phyloP scores from a whole-genome alignment of 2,888 invertebrate genomes.

The Crioceris asparagi region DNA sequence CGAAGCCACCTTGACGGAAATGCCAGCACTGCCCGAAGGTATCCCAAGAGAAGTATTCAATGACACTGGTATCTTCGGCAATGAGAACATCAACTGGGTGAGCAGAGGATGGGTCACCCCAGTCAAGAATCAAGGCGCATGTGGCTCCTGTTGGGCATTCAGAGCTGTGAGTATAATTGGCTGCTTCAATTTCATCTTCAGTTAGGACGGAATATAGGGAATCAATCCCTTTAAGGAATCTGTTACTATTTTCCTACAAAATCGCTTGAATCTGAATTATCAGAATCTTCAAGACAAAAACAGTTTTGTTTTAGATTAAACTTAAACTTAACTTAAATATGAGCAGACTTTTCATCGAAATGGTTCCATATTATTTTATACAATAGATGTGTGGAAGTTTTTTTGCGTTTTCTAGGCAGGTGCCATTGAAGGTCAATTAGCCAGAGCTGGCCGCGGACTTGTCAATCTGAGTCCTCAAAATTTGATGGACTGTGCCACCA shows the following conservation, averaged over 20 bases:
- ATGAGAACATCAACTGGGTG: conserved; percentile 5
- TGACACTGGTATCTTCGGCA: not conserved
- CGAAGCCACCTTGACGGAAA: no score
- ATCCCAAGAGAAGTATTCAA: not conserved
- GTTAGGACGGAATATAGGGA: not conserved
- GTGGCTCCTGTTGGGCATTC: conserved; percentile 9
- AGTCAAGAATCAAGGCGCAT: conserved; percentile 5
- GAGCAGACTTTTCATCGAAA: not conserved
- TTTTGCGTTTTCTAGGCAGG: conserved; percentile 69
- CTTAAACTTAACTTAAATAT: not conserved
- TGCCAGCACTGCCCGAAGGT: not conserved
- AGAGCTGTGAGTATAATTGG: conserved; percentile 6
- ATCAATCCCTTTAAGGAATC: no score
- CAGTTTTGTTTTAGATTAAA: not conserved
- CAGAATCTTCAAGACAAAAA: not conserved
- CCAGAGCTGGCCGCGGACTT: conserved; percentile 61
- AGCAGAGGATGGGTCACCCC: conserved; percentile 1
- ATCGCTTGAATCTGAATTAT: no score
- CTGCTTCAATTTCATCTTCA: not conserved
- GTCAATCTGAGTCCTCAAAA: conserved; percentile 77
- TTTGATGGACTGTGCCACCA: conserved; percentile 62
- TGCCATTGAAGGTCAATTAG: conserved; percentile 79
- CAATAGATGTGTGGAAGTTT: no score
- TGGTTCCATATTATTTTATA: no score
- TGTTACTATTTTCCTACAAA: no score